phyloP scores from a whole-genome alignment of 2,113 vertebrate genomes.

The Orientallactaga bullata region DNA sequence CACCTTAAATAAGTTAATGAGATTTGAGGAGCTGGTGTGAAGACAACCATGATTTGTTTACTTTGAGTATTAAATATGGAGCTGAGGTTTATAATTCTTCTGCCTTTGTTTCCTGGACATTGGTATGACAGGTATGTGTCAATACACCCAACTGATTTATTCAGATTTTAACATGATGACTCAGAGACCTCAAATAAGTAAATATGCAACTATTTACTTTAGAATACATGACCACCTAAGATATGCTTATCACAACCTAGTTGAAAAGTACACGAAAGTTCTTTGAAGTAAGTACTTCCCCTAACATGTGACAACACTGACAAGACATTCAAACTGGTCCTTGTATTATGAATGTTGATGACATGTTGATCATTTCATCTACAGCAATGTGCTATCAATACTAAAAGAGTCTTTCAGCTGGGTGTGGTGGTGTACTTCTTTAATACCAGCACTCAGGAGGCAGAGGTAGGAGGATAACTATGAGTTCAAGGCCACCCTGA shows the following conservation, averaged over 20 bases:
- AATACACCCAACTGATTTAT: background rate
- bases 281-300: constrained; percentile 16
- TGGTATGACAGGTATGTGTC: background rate
- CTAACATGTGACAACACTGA: constrained; percentile 17
- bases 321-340: constrained; percentile 28
- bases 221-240: background rate
- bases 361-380: constrained; percentile 27
- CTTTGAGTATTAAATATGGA: no score
- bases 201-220: background rate
- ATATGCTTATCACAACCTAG: background rate
- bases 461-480: no score
- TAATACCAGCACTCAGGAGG: no score
- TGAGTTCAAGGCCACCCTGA: no score
- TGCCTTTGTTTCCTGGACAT: no score
- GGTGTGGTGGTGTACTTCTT: no score
- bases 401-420: background rate
- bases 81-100: no score
- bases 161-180: constrained; percentile 51
- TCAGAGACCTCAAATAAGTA: constrained; percentile 40
- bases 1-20: background rate
- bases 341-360: constrained; percentile 43
- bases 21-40: background rate
- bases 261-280: constrained; percentile 35
- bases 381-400: constrained; percentile 10
- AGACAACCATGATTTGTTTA: constrained; percentile 21